Evolutionary conservation across 2,113 vertebrate genomes (phyloP).

Genomic region (Himantopus leucocephalus): DNA sequence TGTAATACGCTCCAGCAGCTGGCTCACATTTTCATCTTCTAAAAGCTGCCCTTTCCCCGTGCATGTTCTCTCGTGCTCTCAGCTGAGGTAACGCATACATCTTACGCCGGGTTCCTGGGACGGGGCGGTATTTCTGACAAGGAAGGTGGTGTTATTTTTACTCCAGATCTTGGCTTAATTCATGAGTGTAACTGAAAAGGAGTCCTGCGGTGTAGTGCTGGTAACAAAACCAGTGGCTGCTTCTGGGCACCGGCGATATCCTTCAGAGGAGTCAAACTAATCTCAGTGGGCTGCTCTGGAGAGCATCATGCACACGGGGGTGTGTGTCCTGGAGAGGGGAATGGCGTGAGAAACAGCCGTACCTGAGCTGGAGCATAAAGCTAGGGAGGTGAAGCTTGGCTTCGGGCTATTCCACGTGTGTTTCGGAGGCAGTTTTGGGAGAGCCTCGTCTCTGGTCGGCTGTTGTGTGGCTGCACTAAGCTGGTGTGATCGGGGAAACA

Average conservation of each 20-base stretch:
- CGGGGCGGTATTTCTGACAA: background rate
- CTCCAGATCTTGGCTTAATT: background rate
- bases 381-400: background rate
- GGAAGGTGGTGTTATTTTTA: background rate
- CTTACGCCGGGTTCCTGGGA: background rate
- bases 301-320: fast-evolving
- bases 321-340: background rate
- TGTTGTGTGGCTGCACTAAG: background rate
- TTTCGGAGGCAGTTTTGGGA: background rate
- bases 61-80: fast-evolving
- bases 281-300: background rate
- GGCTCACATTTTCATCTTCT: background rate
- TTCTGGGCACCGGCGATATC: background rate
- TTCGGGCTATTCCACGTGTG: background rate
- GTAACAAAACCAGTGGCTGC: background rate
- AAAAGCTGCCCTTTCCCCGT: background rate
- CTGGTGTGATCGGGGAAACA: background rate
- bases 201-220: background rate
- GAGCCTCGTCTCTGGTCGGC: background rate
- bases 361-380: background rate
- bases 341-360: fast-evolving
- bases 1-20: background rate
- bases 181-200: background rate
- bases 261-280: background rate
- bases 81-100: fast-evolving